Evolutionary conservation across 2,888 invertebrate species (phyloP).

Genomic region (Dioctria linearis): DNA sequence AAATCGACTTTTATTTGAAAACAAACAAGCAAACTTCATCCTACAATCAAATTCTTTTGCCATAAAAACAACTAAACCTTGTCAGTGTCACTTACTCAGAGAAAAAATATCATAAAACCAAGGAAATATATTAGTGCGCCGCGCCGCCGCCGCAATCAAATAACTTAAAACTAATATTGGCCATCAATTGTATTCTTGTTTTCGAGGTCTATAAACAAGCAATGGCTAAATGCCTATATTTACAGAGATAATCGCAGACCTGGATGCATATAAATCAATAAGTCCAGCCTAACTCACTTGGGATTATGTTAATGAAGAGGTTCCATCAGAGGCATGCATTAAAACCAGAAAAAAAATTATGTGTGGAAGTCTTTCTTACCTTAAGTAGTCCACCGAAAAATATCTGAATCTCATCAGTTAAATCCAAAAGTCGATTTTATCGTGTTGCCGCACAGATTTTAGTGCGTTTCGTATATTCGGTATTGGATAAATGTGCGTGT

Average conservation of each 20-base stretch:
- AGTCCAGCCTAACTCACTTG: slow-evolving; percentile 2
- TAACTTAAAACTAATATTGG: too few relatives aligned
- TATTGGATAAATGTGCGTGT: not conserved
- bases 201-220: not conserved
- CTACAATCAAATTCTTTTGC: not conserved
- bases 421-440: slow-evolving; percentile 13
- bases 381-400: slow-evolving; percentile 19
- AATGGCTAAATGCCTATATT: slow-evolving; percentile 33
- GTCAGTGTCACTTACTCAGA: too few relatives aligned
- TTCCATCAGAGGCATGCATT: not conserved
- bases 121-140: too few relatives aligned
- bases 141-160: too few relatives aligned
- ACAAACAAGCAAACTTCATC: not conserved
- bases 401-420: not conserved
- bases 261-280: slow-evolving; percentile 37
- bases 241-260: slow-evolving; percentile 13
- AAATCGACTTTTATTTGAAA: too few relatives aligned
- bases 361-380: slow-evolving; percentile 31
- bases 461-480: not conserved
- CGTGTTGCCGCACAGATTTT: not conserved
- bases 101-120: too few relatives aligned
- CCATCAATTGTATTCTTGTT: not conserved
- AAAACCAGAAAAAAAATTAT: not conserved
- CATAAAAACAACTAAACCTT: too few relatives aligned
- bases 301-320: slow-evolving; percentile 44